A percentile compares a stretch with the other conserved stretches of the same genome.
Evolutionary conservation across 1,140 invertebrate species (phyloP).

Genomic region (Vanessa atalanta): DNA sequence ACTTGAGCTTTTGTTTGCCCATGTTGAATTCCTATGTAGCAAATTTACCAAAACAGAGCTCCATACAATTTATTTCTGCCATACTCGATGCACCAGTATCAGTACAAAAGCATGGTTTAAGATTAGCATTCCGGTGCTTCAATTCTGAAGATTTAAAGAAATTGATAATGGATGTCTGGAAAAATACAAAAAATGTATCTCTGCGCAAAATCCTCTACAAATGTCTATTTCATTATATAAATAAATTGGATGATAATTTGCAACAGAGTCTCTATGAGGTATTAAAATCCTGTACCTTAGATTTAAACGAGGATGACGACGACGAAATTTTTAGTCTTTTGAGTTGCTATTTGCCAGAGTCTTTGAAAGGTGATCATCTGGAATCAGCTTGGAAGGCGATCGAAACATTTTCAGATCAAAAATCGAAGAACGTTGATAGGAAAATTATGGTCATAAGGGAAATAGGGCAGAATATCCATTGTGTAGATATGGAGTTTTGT

Average conservation of each 20-base stretch:
- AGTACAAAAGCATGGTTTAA: slow-evolving; percentile 62
- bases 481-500: slow-evolving; percentile 44
- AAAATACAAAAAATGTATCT: slow-evolving; percentile 59
- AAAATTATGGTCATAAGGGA: slow-evolving; percentile 39
- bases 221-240: slow-evolving; percentile 48
- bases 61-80: slow-evolving; percentile 50
- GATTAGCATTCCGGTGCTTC: slow-evolving; percentile 58
- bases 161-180: slow-evolving; percentile 51
- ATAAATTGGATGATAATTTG: slow-evolving; percentile 17
- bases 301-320: slow-evolving; percentile 52
- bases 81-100: slow-evolving; percentile 56
- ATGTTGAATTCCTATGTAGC: slow-evolving; percentile 54
- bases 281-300: slow-evolving; percentile 49
- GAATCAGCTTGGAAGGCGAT: slow-evolving; percentile 49
- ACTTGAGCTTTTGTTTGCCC: slow-evolving; percentile 54
- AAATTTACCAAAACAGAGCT: slow-evolving; percentile 48
- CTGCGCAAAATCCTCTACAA: slow-evolving; percentile 54
- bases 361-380: slow-evolving; percentile 41
- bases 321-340: slow-evolving; percentile 45
- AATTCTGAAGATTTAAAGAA: slow-evolving; percentile 46
- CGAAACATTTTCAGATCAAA: slow-evolving; percentile 42
- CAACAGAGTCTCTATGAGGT: slow-evolving; percentile 45
- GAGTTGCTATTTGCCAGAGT: slow-evolving; percentile 33
- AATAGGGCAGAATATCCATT: slow-evolving; percentile 39
- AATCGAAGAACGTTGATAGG: slow-evolving; percentile 37